Evolutionary conservation across 2,113 vertebrate species (phyloP), one percentile per base, ranked within the genome.

Genomic region (Toxotes chatareus): DNA sequence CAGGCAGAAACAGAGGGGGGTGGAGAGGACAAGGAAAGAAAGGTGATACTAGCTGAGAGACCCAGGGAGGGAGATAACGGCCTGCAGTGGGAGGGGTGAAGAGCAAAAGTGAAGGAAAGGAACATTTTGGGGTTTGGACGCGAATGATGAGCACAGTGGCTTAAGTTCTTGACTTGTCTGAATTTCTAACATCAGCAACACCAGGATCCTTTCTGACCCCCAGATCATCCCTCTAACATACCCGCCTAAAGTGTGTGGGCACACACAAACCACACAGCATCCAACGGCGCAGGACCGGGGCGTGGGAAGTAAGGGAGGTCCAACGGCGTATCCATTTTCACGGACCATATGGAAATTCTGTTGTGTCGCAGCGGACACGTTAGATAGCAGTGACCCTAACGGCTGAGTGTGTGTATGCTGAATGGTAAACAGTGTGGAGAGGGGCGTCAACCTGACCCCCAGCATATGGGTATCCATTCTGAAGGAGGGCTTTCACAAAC

Each of bases 261-360:
- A 76, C 21, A 94, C 31, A 86, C 44, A 86, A 80, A 81, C 67
- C 56, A 38, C 75, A 64, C 64, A 73, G 69, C 46, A 71, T 55
- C 40, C 40, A 82, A 56, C 44, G 36, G 60, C 62, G 31, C 62
- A 68, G 64, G 84, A 73, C 84, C 44, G 46, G 95, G 94, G 94
- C 97, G 97, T 99, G 97, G 97, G 97, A 99, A 99, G 97, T 96
- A 91, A 95, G 92, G 94, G 85, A 83, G 93, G 92, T 94, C 94
- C 93, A 92, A 80, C 12, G 93, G 95, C 95, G 82, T 94, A 96
- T 97, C 96, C 95, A 95, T 96, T 98, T 99, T 96, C 96, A 97
- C 95, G 96, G 96, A 96, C 97, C 97, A 98, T 98, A 99, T 99
- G 98, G 98, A 99, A 98, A 97, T 99, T 96, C 94, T 96, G 97